Evolutionary conservation across 2,888 invertebrate species (phyloP).

Genomic region (Norana najaformis): DNA sequence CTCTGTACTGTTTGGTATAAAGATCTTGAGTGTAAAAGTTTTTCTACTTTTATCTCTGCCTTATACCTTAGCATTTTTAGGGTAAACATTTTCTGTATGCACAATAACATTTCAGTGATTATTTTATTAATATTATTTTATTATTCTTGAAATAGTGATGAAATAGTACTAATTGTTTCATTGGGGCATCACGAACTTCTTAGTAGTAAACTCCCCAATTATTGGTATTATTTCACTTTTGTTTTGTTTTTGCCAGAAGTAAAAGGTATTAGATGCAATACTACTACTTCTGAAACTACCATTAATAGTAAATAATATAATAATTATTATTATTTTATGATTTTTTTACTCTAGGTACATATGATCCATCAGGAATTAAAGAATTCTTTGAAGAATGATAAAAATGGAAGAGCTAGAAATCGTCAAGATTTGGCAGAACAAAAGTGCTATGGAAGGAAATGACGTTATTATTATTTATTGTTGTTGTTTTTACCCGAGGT

Average conservation of each 20-base stretch:
- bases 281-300: background rate
- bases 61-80: too few relatives aligned
- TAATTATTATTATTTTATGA: too few relatives aligned
- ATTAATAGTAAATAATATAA: background rate
- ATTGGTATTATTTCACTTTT: background rate
- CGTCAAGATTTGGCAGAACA: too few relatives aligned
- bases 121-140: background rate
- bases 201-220: background rate
- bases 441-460: too few relatives aligned
- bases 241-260: background rate
- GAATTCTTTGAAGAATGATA: too few relatives aligned
- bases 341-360: too few relatives aligned
- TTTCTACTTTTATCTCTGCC: background rate
- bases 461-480: too few relatives aligned
- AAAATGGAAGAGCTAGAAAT: too few relatives aligned
- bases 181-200: background rate
- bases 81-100: background rate
- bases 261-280: background rate
- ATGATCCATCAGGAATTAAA: too few relatives aligned
- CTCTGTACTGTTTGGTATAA: background rate
- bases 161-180: background rate
- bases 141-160: too few relatives aligned
- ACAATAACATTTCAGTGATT: background rate
- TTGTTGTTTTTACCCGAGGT: too few relatives aligned
- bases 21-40: background rate